Evolutionary conservation across 2,113 vertebrate species (phyloP).

Genomic region (Canis aureus): DNA sequence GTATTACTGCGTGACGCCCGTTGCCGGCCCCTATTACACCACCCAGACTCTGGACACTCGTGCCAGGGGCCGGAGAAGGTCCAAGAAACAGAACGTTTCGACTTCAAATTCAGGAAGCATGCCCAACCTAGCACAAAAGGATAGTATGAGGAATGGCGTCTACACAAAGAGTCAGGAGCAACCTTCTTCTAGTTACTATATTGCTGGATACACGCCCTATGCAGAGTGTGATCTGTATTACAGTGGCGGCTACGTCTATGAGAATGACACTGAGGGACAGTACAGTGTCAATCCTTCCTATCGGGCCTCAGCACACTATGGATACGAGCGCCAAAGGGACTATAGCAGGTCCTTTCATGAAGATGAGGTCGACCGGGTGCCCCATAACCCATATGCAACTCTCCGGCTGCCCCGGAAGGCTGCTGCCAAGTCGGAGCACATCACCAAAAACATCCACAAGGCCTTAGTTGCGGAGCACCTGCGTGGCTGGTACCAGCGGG

Average conservation of each 20-base stretch:
- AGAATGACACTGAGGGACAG: slow-evolving; percentile 95
- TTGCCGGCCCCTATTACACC: slow-evolving; percentile 85
- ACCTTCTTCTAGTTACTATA: slow-evolving; percentile 91
- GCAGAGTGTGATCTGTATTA: slow-evolving; percentile 89
- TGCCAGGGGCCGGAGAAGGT: slow-evolving; percentile 90
- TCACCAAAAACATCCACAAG: slow-evolving; percentile 94
- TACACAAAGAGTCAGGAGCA: slow-evolving; percentile 88
- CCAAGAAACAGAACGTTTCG: slow-evolving; percentile 91
- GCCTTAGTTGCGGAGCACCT: slow-evolving; percentile 96
- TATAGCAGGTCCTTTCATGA: slow-evolving; percentile 88
- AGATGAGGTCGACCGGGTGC: slow-evolving; percentile 90
- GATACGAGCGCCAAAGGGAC: slow-evolving; percentile 86
- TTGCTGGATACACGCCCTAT: slow-evolving; percentile 91
- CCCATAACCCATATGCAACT: slow-evolving; percentile 95
- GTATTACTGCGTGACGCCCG: slow-evolving; percentile 87
- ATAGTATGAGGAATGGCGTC: slow-evolving; percentile 85
- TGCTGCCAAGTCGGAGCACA: slow-evolving; percentile 89
- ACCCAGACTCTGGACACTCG: slow-evolving; percentile 90
- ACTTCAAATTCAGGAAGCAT: slow-evolving; percentile 95
- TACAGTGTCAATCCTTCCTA: slow-evolving; percentile 95
- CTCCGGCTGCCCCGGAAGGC: slow-evolving; percentile 92
- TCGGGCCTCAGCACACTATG: slow-evolving; percentile 87
- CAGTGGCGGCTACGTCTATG: slow-evolving; percentile 90
- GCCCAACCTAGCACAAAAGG: slow-evolving; percentile 96
- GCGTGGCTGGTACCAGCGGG: slow-evolving; percentile 97